These are phyloP conservation scores for Odontomachus brunneus DNA, from an alignment of 1,140 invertebrate species.

Conservation along the genomic window DNA sequence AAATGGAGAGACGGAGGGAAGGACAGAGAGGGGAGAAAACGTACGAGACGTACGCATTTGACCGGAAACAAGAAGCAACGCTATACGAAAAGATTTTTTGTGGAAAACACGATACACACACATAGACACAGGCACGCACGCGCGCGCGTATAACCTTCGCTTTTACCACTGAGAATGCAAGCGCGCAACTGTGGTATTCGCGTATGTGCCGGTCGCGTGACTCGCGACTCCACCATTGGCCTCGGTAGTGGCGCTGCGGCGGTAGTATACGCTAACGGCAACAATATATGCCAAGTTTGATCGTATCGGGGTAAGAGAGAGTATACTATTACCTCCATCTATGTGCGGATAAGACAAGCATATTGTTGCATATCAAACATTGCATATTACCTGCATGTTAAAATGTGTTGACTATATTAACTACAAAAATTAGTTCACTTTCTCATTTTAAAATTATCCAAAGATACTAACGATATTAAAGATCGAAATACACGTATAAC, in stretches of 20 bases:
- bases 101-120: conserved; percentile 56
- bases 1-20: not conserved
- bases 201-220: conserved; percentile 78
- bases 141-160: conserved; percentile 16
- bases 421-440: too few relatives aligned
- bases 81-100: conserved; percentile 36
- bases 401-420: too few relatives aligned
- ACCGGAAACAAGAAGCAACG: not conserved
- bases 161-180: conserved; percentile 84
- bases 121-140: conserved; percentile 51
- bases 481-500: too few relatives aligned
- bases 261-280: not conserved
- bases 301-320: not conserved
- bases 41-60: not conserved
- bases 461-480: too few relatives aligned
- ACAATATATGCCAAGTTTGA: not conserved
- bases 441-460: too few relatives aligned
- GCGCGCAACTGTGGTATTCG: conserved; percentile 82
- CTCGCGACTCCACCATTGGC: conserved; percentile 65
- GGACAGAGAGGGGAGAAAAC: not conserved
- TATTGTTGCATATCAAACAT: too few relatives aligned
- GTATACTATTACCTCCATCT: too few relatives aligned
- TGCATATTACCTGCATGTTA: too few relatives aligned
- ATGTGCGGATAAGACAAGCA: too few relatives aligned
- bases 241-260: conserved; percentile 63